phyloP scores from a whole-genome alignment of 2,888 invertebrate species.

The Mimas tiliae region DNA sequence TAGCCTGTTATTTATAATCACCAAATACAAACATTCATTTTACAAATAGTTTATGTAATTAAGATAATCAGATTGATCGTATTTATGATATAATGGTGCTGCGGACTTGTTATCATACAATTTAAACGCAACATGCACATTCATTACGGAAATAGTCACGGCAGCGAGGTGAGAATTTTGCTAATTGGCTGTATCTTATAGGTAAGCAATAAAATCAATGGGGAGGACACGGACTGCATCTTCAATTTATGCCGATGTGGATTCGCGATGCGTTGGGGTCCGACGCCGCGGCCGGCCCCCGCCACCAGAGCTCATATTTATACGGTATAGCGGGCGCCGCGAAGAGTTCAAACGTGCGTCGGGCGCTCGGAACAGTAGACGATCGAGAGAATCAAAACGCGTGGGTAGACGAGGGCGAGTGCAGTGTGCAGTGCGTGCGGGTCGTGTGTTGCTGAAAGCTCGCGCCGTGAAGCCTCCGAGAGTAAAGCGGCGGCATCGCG shows the following conservation, averaged over 20 bases:
- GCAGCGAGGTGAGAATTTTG: slow-evolving; percentile 71
- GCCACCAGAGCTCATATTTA: slow-evolving; percentile 83
- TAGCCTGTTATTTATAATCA: neutral
- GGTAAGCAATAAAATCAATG: slow-evolving; percentile 81
- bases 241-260: slow-evolving; percentile 80
- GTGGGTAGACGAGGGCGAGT: slow-evolving; percentile 81
- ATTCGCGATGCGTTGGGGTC: slow-evolving; percentile 79
- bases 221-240: slow-evolving; percentile 81
- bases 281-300: slow-evolving; percentile 77
- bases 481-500: slow-evolving; percentile 53
- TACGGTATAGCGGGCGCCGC: slow-evolving; percentile 80
- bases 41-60: neutral
- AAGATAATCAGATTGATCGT: slow-evolving; percentile 33
- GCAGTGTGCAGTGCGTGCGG: slow-evolving; percentile 84
- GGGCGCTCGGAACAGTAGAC: slow-evolving; percentile 82
- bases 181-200: slow-evolving; percentile 79
- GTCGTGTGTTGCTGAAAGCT: slow-evolving; percentile 82
- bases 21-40: neutral
- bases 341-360: slow-evolving; percentile 83
- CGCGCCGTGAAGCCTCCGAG: slow-evolving; percentile 79
- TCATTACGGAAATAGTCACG: slow-evolving; percentile 67
- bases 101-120: slow-evolving; percentile 51
- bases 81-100: slow-evolving; percentile 45
- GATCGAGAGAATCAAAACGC: slow-evolving; percentile 80
- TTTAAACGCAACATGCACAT: slow-evolving; percentile 60